phyloP scores from a whole-genome alignment of 2,113 vertebrate species.

The Anguilla japonica region DNA sequence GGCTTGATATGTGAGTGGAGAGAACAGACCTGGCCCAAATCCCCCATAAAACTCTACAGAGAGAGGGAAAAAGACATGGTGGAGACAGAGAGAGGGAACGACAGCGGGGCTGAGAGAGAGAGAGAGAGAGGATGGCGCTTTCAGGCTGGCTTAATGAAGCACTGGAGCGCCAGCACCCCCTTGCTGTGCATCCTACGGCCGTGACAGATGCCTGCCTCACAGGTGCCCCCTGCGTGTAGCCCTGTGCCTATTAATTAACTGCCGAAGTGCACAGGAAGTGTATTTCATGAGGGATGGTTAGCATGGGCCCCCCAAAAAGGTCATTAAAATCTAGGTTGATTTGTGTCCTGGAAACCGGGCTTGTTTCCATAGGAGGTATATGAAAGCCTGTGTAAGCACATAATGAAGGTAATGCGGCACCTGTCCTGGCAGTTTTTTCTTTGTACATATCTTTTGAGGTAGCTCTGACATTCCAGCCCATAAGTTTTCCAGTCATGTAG shows the following conservation, averaged over 20 bases:
- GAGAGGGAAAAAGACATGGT: not conserved
- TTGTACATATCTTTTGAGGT: not conserved
- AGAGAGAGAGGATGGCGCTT: conserved; percentile 33
- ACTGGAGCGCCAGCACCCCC: conserved; percentile 40
- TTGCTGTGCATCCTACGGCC: conserved; percentile 47
- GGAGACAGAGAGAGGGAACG: not conserved
- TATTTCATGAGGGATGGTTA: not conserved
- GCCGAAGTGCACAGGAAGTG: not conserved
- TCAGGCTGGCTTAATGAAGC: conserved; percentile 59
- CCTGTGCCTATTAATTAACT: conserved; percentile 13
- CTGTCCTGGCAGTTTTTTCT: not conserved
- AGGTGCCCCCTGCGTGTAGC: conserved; percentile 36
- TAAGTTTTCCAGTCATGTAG: not conserved
- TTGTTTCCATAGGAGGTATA: not conserved
- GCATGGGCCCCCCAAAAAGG: not conserved
- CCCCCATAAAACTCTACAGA: not conserved
- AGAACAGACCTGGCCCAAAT: not conserved
- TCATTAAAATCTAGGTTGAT: not conserved
- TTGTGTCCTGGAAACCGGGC: not conserved
- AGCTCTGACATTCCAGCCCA: not conserved
- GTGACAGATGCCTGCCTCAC: conserved; percentile 62
- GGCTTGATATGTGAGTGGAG: not conserved
- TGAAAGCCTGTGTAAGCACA: not conserved
- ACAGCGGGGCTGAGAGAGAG: conserved; percentile 4
- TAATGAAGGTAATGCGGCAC: not conserved